A percentile compares a stretch with the other conserved stretches of the same genome.
phyloP scores from a whole-genome alignment of 2,113 vertebrate genomes.

The Struthio camelus region DNA sequence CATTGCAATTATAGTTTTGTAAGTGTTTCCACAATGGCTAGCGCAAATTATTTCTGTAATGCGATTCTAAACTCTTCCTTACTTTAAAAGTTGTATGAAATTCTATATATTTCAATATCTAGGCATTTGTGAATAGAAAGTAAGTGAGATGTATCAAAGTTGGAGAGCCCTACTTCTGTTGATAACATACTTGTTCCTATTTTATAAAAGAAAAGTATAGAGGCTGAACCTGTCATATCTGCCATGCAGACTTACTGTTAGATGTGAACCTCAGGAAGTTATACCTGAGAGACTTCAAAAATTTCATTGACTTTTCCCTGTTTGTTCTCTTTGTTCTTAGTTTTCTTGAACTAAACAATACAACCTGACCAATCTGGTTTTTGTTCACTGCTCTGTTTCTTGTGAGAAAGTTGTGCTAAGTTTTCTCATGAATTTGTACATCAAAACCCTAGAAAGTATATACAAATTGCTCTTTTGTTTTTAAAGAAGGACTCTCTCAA shows the following conservation, averaged over 20 bases:
- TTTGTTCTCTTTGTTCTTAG: background rate
- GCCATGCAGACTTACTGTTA: background rate
- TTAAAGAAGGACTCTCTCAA: background rate
- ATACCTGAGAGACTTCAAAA: background rate
- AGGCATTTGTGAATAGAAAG: background rate
- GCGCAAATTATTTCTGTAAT: background rate
- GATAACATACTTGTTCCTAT: background rate
- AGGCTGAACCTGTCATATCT: background rate
- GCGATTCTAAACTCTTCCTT: constrained; percentile 21
- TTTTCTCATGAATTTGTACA: background rate
- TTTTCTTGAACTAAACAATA: background rate
- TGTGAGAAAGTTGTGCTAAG: background rate
- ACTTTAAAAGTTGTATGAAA: background rate
- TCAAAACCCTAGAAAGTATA: background rate
- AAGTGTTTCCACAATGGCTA: background rate
- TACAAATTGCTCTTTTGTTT: background rate
- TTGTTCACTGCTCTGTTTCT: background rate
- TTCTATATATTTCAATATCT: constrained; percentile 18
- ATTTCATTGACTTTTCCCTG: background rate
- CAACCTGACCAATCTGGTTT: background rate
- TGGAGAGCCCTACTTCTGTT: background rate
- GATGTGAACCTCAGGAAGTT: background rate
- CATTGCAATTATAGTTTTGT: background rate
- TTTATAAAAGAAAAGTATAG: background rate
- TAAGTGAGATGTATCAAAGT: background rate